Percentiles rank a stretch among this genome's conserved stretches.
Evolutionary conservation across 2,888 invertebrate species (phyloP).

Genomic region (Dichetophora obliterata): DNA sequence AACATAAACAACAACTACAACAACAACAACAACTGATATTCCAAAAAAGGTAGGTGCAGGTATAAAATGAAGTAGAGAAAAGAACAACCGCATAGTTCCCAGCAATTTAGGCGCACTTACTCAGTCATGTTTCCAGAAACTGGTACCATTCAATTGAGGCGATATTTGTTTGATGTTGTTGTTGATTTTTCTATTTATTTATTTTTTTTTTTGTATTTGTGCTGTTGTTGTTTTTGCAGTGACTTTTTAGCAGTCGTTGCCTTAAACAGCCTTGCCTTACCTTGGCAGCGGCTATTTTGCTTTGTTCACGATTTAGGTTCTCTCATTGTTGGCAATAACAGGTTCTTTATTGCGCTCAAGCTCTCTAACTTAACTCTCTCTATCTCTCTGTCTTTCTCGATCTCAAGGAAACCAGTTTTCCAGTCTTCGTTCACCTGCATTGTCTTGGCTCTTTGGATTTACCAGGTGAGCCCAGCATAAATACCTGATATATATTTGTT

Average conservation of each 20-base stretch:
- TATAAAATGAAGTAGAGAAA: not conserved
- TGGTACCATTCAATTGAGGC: slow-evolving; percentile 17
- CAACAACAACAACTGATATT: not conserved
- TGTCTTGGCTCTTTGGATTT: not conserved
- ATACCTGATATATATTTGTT: not conserved
- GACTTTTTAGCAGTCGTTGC: not conserved
- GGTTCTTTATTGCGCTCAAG: not conserved
- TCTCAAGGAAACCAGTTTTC: not conserved
- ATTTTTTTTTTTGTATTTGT: too few relatives aligned
- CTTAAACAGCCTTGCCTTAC: slow-evolving; percentile 26
- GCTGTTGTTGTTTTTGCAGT: not conserved
- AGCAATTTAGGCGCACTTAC: slow-evolving; percentile 24
- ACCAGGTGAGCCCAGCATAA: not conserved
- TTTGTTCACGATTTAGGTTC: not conserved
- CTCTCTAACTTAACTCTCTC: not conserved
- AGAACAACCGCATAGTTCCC: not conserved
- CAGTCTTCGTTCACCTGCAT: not conserved
- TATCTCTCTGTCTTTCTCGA: not conserved
- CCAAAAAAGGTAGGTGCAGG: not conserved
- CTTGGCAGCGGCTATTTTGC: slow-evolving; percentile 6
- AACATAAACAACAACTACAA: too few relatives aligned
- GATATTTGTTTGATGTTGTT: not conserved
- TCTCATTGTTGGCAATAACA: slow-evolving; percentile 1
- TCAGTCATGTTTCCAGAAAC: not conserved
- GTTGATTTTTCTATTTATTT: not conserved